Conservation (phyloP, 2,888 invertebrate species). For the Cephus nigrinus region DNA sequence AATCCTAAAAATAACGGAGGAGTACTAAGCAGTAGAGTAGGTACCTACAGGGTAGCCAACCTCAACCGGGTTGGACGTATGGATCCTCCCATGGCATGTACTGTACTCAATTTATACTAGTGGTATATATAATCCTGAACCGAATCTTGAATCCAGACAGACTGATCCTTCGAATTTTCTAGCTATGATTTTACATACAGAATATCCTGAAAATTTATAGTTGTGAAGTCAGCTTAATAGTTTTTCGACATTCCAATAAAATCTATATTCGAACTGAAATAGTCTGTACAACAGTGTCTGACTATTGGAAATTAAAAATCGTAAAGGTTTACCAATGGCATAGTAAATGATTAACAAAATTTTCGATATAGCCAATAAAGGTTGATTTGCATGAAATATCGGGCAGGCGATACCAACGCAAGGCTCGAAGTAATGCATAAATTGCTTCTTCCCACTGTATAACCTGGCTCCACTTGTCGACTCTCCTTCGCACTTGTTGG, state of each 20-base stretch:
- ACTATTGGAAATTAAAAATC: not conserved
- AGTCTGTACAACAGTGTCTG: not conserved
- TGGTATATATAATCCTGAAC: slow-evolving; percentile 19
- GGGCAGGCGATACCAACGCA: not conserved
- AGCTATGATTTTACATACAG: not conserved
- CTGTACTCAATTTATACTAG: slow-evolving; percentile 57
- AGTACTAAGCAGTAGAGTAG: slow-evolving; percentile 26
- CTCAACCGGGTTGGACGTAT: slow-evolving; percentile 53
- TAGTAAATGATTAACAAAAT: not conserved
- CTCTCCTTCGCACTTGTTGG: not conserved
- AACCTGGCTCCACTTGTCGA: not conserved
- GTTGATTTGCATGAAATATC: not conserved
- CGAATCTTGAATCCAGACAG: not conserved
- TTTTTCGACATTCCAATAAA: not conserved
- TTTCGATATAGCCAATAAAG: not conserved
- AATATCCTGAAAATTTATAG: not conserved
- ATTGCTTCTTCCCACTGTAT: not conserved
- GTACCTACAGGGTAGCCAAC: slow-evolving; percentile 25
- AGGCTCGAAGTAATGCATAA: not conserved
- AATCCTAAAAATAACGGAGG: slow-evolving; percentile 33
- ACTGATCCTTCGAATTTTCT: not conserved
- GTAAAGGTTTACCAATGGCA: not conserved
- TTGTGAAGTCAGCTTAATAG: not conserved
- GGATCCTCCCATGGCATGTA: slow-evolving; percentile 57
- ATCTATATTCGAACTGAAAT: not conserved